A percentile compares a stretch with the other conserved stretches of the same genome.
phyloP scores from a whole-genome alignment of 2,113 vertebrate species.

The Thinocorus orbignyianus region DNA sequence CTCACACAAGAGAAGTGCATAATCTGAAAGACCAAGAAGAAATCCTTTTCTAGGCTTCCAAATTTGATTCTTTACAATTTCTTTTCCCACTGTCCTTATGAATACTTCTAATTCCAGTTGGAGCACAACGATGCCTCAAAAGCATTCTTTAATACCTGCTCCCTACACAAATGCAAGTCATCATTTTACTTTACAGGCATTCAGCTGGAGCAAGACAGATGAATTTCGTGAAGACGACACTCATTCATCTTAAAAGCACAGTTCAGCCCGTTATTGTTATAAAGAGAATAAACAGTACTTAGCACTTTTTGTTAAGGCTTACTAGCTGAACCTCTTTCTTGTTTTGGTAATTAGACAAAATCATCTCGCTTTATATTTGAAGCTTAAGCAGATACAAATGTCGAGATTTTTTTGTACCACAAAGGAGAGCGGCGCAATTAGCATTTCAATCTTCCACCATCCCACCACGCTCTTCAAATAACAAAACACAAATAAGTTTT shows the following conservation, averaged over 20 bases:
- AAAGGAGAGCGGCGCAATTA: background rate
- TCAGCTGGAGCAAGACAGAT: background rate
- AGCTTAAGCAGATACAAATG: background rate
- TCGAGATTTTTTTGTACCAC: background rate
- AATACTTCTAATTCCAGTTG: background rate
- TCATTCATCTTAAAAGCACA: constrained; percentile 9
- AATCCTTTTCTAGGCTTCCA: background rate
- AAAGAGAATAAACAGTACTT: background rate
- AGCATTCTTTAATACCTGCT: background rate
- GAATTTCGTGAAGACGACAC: background rate
- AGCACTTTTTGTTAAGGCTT: background rate
- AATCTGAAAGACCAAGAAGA: background rate
- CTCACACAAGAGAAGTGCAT: background rate
- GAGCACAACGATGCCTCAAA: background rate
- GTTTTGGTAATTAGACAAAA: constrained; percentile 3
- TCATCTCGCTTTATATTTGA: background rate
- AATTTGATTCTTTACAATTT: background rate
- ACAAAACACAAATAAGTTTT: background rate
- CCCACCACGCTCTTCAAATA: background rate
- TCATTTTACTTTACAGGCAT: background rate
- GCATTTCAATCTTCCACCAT: background rate
- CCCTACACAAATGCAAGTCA: background rate
- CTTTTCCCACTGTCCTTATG: background rate
- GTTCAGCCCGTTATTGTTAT: background rate
- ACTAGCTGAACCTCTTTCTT: background rate